These are phyloP conservation scores for Lagopus muta DNA, from an alignment of 2,113 vertebrate genomes.

Conservation along the genomic window DNA sequence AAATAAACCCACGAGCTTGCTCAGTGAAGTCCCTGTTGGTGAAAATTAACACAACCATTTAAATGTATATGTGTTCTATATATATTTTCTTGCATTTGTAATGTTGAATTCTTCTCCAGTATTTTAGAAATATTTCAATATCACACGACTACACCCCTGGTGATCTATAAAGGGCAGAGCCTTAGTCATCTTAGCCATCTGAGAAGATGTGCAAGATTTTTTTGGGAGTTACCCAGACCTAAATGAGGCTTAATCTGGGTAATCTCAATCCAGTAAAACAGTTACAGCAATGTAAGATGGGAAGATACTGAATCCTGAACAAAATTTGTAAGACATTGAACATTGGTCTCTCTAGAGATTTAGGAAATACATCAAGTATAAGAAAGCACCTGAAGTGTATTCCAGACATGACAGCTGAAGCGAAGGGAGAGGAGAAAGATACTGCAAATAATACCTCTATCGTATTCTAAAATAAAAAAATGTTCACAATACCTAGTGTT, in stretches of 20 bases:
- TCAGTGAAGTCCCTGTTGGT: not conserved
- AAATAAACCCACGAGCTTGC: not conserved
- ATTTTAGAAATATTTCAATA: not conserved
- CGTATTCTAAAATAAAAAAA: not conserved
- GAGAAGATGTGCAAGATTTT: not conserved
- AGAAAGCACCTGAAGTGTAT: no score
- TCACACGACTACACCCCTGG: not conserved
- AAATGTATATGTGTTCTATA: not conserved
- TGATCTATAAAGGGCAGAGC: not conserved
- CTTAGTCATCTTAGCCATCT: not conserved
- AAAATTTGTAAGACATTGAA: not conserved
- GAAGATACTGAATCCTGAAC: no score
- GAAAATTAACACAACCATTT: conserved; percentile 14
- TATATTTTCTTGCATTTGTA: not conserved
- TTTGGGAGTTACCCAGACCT: not conserved
- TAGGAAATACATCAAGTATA: not conserved
- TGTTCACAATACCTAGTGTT: not conserved
- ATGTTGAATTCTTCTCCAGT: not conserved
- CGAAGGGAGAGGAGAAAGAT: no score
- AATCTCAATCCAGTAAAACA: not conserved
- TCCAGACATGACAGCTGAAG: not conserved
- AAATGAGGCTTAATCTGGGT: not conserved
- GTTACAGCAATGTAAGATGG: not conserved
- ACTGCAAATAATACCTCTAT: not conserved
- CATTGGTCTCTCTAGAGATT: not conserved